Conservation (phyloP, 1,140 invertebrate species). For the Lepidostoma basale region DNA sequence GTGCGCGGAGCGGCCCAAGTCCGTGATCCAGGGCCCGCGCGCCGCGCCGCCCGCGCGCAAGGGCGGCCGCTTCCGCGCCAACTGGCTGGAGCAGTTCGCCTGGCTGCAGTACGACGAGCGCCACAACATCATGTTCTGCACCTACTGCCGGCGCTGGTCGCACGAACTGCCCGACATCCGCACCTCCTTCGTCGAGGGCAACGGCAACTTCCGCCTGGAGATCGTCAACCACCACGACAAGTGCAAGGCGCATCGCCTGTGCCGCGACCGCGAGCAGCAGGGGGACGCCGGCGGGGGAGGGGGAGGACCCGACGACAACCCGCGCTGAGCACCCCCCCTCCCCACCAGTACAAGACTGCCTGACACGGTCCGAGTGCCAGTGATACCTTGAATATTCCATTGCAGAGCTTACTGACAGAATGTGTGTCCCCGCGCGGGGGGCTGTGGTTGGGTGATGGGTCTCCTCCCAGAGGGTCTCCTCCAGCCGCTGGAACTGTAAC, state of each 20-base stretch:
- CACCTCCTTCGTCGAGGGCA: slow-evolving; percentile 76
- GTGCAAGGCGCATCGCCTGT: slow-evolving; percentile 75
- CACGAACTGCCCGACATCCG: slow-evolving; percentile 70
- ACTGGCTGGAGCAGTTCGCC: slow-evolving; percentile 69
- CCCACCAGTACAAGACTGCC: neutral
- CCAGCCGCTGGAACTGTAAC: too few species aligned
- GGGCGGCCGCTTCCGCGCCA: slow-evolving; percentile 66
- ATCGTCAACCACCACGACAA: slow-evolving; percentile 79
- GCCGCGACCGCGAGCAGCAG: slow-evolving; percentile 57
- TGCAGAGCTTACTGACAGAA: too few species aligned
- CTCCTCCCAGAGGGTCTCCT: too few species aligned
- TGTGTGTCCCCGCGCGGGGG: too few species aligned
- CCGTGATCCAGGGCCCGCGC: slow-evolving; percentile 46
- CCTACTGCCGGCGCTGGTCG: slow-evolving; percentile 74
- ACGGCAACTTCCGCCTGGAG: slow-evolving; percentile 74
- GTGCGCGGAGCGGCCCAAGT: slow-evolving; percentile 35
- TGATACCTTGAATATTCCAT: too few species aligned
- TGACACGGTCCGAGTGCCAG: neutral
- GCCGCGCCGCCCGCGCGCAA: slow-evolving; percentile 55
- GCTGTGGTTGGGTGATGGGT: too few species aligned
- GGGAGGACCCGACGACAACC: neutral
- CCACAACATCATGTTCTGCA: slow-evolving; percentile 74
- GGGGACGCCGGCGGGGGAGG: slow-evolving; percentile 16
- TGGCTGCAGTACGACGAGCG: slow-evolving; percentile 73
- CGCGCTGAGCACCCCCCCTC: neutral